Evolutionary conservation across 2,797 vertebrate species (phyloP), one percentile per base, ranked within the genome.

Genomic region (Chromobotia macracanthus): DNA sequence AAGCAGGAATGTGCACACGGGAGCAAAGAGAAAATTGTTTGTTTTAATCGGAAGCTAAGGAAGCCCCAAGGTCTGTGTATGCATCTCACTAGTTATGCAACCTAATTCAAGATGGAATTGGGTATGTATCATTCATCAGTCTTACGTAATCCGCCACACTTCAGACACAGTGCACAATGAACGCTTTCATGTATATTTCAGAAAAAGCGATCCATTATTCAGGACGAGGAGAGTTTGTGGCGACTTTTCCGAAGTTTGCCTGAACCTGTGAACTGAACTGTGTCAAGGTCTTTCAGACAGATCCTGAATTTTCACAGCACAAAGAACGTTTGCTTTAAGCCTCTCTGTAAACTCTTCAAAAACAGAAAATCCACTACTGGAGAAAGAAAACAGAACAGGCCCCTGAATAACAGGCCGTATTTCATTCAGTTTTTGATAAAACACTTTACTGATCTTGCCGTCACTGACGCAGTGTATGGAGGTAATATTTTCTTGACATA

Each of bases 181-280:
- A 67, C 19, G 18, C 84, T 86, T 90, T 91, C 86, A 92, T 92
- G 85, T 87, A 89, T 91, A 88, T 91, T 91, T 90, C 83, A 90
- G 83, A 67, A 38, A 80, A 60, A 87, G 88, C 58, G 66, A 89
- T 90, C 88, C 89, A 90, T 91, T 83, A 90, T 79, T 28, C 64
- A 79, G 72, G 60, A 75, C 82, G 82, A 72, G 58, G 60, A 68
- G 55, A 72, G 48, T 56, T 61, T 55, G 58, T 58, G 79, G 63
- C 28, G 23, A 72, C 25, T 58, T 68, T 46, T 61, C 25, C 46
- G 8, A 5, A 71, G 70, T 78, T 80, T 56, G 68, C 44, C 48
- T 72, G 31, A 61, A 70, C 28, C 72, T 41, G 60, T 1, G 15
- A 77, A 69, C 16, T 2, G 19, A 46, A 55, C 66, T 44, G 19